phyloP scores from a whole-genome alignment of 2,797 vertebrate species.

The Mus minutoides region DNA sequence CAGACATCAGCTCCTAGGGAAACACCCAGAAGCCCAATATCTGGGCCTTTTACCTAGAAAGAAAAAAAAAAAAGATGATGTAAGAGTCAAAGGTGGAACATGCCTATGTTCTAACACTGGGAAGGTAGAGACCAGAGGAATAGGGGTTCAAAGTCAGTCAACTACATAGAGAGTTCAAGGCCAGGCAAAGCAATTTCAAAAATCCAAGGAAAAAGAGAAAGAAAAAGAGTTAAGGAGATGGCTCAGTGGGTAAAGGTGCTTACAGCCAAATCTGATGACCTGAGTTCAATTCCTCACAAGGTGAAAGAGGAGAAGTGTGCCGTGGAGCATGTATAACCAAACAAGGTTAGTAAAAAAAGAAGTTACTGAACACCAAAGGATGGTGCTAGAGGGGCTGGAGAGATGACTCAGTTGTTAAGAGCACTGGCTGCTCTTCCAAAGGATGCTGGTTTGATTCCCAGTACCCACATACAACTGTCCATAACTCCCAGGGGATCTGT shows the following conservation, averaged over 20 bases:
- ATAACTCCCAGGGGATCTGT: background rate
- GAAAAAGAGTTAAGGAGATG: too few species aligned
- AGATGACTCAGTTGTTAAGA: background rate
- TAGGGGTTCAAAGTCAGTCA: background rate
- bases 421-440: background rate
- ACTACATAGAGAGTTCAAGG: background rate
- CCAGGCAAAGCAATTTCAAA: background rate
- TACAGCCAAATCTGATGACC: background rate
- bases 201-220: rapidly evolving
- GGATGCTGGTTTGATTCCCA: background rate
- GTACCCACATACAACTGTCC: background rate
- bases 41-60: slow-evolving; percentile 88
- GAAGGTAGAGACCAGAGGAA: background rate
- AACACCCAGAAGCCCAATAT: slow-evolving; percentile 89
- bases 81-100: background rate
- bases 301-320: background rate
- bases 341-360: background rate
- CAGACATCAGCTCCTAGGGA: slow-evolving; percentile 89
- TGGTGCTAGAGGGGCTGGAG: background rate
- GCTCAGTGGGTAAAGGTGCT: background rate
- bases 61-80: background rate
- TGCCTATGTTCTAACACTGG: background rate
- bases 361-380: background rate
- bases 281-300: background rate
- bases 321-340: background rate